Evolutionary conservation across 2,888 invertebrate species (phyloP), one percentile per base, ranked within the genome.

Genomic region (Deilephila porcellus): DNA sequence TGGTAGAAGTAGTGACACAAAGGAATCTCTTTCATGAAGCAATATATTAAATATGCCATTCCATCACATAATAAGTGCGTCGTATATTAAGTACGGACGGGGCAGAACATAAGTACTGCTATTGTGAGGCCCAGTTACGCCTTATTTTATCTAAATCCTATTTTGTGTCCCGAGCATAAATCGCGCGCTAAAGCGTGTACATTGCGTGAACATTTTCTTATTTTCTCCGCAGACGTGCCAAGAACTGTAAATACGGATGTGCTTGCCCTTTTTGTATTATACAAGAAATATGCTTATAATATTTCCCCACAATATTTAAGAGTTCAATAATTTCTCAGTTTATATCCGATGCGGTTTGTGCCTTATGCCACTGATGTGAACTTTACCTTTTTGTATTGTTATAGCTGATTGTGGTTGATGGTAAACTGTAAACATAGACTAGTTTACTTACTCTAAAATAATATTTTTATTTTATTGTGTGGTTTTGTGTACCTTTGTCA

Each of bases 171-270:
- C 91, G 84, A 88, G 91, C 92, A 93, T 94, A 94, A 94, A 94
- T 94, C 91, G 91, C 86, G 82, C 75, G 83, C 90, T 91, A 92
- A 92, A 88, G 90, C 91, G 90, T 84, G 83, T 91, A 90, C 87
- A 90, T 85, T 91, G 93, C 91, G 91, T 90, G 93, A 92, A 90
- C 90, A 91, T 93, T 92, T 92, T 93, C 93, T 93, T 93, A 93
- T 94, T 93, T 91, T 87, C 90, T 86, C 85, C 81, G 85, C 86
- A 91, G 86, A 93, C 93, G 94, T 94, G 94, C 93, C 92, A 90
- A 90, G 93, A 93, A 93, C 91, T 88, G 91, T 91, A 92, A 93
- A 91, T 89, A 88, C 82, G 86, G 82, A 85, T 85, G 81, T 85
- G 83, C 81, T 81, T 82, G 82, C 82, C 82, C 83, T 85, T 86